A percentile compares a stretch with the other conserved stretches of the same genome.
These are phyloP conservation scores for Coenonympha arcania DNA, from an alignment of 2,888 invertebrate genomes.

Conservation along the genomic window DNA sequence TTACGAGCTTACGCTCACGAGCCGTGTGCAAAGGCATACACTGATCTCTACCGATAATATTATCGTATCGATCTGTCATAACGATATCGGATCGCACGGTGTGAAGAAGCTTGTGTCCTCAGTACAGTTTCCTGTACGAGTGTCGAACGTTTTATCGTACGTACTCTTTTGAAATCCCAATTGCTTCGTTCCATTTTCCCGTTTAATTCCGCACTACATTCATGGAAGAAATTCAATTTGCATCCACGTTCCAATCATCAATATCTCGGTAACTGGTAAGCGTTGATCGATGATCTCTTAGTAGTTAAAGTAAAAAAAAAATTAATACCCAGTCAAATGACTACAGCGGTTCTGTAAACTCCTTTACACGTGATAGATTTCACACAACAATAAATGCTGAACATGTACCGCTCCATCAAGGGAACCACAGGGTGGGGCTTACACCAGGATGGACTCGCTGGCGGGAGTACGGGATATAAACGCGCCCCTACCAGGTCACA, in stretches of 20 bases:
- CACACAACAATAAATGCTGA: no score
- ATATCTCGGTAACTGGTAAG: neutral
- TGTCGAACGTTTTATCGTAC: conserved; percentile 12
- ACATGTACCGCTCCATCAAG: no score
- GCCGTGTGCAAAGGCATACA: no score
- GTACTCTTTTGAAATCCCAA: conserved; percentile 24
- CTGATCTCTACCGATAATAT: no score
- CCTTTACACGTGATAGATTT: no score
- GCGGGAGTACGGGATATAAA: no score
- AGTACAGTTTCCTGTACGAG: conserved; percentile 4
- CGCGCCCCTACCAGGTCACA: no score
- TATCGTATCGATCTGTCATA: no score
- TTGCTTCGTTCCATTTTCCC: conserved; percentile 21
- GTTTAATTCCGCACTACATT: conserved; percentile 18
- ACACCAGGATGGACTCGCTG: no score
- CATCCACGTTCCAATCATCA: neutral
- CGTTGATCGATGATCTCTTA: neutral
- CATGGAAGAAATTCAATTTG: conserved; percentile 22
- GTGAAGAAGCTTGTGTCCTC: neutral
- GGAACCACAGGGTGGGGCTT: no score
- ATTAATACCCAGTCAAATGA: neutral
- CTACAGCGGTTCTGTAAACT: no score
- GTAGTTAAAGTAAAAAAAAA: neutral
- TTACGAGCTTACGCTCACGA: no score
- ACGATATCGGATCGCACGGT: neutral